Base-by-base conservation (phyloP, 2,888 invertebrate genomes). In the Xestia rhomboidea region DNA sequence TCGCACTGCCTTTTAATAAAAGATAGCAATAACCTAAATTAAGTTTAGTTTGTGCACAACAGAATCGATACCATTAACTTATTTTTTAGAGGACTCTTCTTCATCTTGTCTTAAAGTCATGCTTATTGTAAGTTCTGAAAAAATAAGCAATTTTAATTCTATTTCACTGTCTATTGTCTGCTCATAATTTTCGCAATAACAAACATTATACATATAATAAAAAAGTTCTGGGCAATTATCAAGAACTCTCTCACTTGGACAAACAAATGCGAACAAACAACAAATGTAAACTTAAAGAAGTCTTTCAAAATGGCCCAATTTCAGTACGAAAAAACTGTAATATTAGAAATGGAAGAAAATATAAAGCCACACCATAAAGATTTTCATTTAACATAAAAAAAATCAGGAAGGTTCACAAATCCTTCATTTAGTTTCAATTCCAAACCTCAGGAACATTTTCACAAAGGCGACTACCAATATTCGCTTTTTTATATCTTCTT, bases 291-390 rank as follows among this genome's bases (percentile, higher is more conserved):
- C 11, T 41, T 10, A 41, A 30, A 57, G 46, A 60, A 78, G 0
- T 34, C 41, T 8, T 60, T 68, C 8, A 49, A 51, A 69, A 62
- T 44, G 8, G 11, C 0, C 8, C 0, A 62, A 41, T 60, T 27
- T 21, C 24, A 18, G 1, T 63, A 62, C 62, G 34, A 18, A 77
- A 62, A 34, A 51, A 44, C 24, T 79, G 62, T 79, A 44, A 79
- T 70, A 63, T 77, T 51, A 51, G 77, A 62, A 62, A 27, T 18
- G 34, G 62, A 62, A 51, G 34, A 27, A 57, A 13, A 57, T 57
- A 57, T 54, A n/a, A n/a, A n/a, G 5, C 15, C 3, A 2, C n/a
- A n/a, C 2, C 1, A 6, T 15, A 27, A 13, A 27, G 13, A 57
- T 57, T 1, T 27, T 27, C 0, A 15, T 57, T 57, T 27, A 15